Conservation (phyloP, 2,797 vertebrate species). For the Sarcophilus harrisii region DNA sequence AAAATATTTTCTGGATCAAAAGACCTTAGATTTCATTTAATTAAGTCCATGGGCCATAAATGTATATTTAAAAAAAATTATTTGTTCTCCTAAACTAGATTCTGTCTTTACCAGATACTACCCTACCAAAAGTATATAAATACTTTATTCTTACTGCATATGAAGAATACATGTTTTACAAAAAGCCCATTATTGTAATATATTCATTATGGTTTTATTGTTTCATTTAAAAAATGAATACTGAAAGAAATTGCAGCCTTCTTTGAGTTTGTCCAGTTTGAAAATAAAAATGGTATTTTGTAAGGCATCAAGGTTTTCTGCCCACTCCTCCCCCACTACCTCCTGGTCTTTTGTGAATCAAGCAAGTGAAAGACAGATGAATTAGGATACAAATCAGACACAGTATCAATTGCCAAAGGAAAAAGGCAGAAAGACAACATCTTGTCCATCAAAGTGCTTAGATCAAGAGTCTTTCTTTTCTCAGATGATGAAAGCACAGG, state of each 20-base stretch:
- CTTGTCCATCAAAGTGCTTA: conserved; percentile 55
- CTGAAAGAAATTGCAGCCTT: conserved; percentile 6
- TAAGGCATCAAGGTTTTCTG: conserved; percentile 54
- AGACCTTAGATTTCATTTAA: not conserved
- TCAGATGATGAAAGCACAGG: conserved; percentile 28
- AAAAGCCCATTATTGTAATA: not conserved
- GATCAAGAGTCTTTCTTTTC: conserved; percentile 61
- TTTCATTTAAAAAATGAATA: not conserved
- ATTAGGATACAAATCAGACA: conserved; percentile 73
- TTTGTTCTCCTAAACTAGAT: conserved; percentile 10
- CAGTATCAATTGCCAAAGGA: conserved; percentile 62
- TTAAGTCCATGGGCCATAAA: not conserved
- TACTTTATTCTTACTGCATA: not conserved
- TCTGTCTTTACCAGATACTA: not conserved
- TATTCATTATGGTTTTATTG: not conserved
- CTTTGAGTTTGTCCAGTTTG: conserved; percentile 60
- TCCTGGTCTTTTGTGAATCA: conserved; percentile 66
- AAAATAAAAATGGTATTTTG: conserved; percentile 58
- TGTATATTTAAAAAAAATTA: not conserved
- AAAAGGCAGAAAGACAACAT: conserved; percentile 60
- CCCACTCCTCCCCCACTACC: not conserved
- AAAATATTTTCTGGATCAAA: not conserved
- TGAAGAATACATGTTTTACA: not conserved
- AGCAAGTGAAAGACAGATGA: conserved; percentile 55
- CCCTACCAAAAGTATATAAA: not conserved